Conservation (phyloP, 2,113 vertebrate genomes). For the Paramisgurnus dabryanus region DNA sequence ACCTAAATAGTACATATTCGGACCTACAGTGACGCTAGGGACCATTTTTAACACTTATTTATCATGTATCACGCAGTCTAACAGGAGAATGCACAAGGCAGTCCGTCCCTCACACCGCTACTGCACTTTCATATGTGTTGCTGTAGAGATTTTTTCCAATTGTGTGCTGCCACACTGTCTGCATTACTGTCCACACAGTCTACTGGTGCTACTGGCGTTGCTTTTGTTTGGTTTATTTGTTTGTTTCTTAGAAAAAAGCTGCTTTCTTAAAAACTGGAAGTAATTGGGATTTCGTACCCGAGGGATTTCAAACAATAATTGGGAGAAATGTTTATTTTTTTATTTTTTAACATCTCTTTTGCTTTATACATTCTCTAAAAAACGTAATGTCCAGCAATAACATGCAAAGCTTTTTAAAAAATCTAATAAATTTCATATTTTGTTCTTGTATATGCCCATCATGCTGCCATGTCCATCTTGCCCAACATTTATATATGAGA, state of each 20-base stretch:
- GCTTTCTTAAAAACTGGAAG: slow-evolving; percentile 16
- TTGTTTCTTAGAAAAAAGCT: background rate
- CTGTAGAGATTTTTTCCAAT: slow-evolving; percentile 60
- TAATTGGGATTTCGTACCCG: background rate
- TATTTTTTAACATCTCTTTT: background rate
- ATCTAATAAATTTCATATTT: background rate
- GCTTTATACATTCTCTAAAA: background rate
- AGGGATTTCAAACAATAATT: background rate
- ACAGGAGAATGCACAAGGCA: slow-evolving; percentile 70
- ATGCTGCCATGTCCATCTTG: background rate
- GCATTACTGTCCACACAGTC: slow-evolving; percentile 44
- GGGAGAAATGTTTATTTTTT: background rate
- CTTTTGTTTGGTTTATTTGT: background rate
- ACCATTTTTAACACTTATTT: too few species aligned
- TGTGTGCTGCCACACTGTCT: slow-evolving; percentile 59
- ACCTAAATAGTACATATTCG: too few species aligned
- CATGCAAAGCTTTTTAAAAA: background rate
- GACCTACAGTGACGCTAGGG: too few species aligned
- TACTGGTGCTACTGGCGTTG: slow-evolving; percentile 23
- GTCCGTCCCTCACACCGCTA: slow-evolving; percentile 62
- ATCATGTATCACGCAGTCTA: slow-evolving; percentile 52
- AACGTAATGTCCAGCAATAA: background rate
- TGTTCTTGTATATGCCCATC: background rate
- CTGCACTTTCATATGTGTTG: slow-evolving; percentile 66
- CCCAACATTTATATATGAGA: background rate